These are phyloP conservation scores for Horisme vitalbata DNA, from an alignment of 2,888 invertebrate genomes.

Conservation along the genomic window DNA sequence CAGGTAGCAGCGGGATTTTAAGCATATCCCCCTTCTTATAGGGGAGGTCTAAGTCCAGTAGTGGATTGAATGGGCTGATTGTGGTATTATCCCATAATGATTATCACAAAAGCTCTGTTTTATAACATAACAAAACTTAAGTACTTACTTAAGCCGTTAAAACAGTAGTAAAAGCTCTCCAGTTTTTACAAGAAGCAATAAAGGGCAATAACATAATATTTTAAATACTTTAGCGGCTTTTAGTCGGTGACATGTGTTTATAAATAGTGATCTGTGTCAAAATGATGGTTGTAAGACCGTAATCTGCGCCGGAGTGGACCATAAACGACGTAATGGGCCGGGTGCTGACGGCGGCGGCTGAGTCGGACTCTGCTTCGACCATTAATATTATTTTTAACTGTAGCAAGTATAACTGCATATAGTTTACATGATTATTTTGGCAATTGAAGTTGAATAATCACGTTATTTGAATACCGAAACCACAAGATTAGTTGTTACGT, in stretches of 20 bases:
- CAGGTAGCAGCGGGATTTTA: too few relatives aligned
- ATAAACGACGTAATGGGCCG: constrained; percentile 8
- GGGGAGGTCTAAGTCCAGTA: too few relatives aligned
- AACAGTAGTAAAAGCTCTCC: constrained; percentile 5
- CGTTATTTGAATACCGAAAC: too few relatives aligned
- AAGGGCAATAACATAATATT: constrained; percentile 13
- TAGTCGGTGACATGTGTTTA: constrained; percentile 14
- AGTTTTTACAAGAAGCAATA: constrained; percentile 7
- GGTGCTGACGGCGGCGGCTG: background rate
- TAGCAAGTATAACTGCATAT: background rate
- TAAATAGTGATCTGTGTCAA: constrained; percentile 11
- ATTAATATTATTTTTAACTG: too few relatives aligned
- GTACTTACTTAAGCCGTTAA: constrained; percentile 15
- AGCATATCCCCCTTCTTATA: too few relatives aligned
- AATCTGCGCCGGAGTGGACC: constrained; percentile 10
- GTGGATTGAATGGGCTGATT: too few relatives aligned
- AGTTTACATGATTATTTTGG: too few relatives aligned
- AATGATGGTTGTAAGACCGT: constrained; percentile 14
- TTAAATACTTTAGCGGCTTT: constrained; percentile 7
- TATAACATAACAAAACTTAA: constrained; percentile 10
- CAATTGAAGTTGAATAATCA: too few relatives aligned
- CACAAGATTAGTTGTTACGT: too few relatives aligned
- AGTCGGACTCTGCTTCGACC: background rate
- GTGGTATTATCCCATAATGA: too few relatives aligned
- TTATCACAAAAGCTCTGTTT: background rate